Conservation (phyloP, 2,888 invertebrate species). For the Hirtodrosophila histrioides region DNA sequence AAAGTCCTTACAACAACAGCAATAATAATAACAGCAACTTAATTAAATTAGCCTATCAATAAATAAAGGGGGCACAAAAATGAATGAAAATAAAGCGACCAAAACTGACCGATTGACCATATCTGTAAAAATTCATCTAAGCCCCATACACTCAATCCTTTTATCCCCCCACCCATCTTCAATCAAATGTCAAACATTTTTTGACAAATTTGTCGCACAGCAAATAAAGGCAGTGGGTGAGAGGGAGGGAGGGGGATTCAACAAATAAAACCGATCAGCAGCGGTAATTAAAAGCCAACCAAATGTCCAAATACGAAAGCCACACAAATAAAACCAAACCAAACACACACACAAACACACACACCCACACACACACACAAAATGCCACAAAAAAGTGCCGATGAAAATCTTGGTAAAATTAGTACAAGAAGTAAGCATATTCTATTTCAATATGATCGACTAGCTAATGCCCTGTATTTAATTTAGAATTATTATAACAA, state of each 20-base stretch:
- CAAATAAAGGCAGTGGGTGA: conserved; percentile 39
- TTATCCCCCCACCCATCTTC: not conserved
- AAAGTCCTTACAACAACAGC: conserved; percentile 35
- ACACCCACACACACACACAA: conserved; percentile 1
- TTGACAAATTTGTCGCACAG: conserved; percentile 55
- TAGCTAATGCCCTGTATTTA: conserved; percentile 19
- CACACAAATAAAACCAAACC: conserved; percentile 56
- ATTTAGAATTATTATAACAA: too few species aligned
- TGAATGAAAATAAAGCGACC: too few species aligned
- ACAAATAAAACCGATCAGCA: conserved; percentile 73
- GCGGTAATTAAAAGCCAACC: conserved; percentile 79
- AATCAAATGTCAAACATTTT: conserved; percentile 50
- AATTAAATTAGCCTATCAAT: conserved; percentile 70
- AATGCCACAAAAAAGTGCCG: conserved; percentile 14
- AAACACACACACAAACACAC: conserved; percentile 11
- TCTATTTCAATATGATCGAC: not conserved
- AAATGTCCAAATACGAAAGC: conserved; percentile 73
- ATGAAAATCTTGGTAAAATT: conserved; percentile 39
- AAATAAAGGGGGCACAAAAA: conserved; percentile 9
- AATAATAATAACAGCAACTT: conserved; percentile 42
- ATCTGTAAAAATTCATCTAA: conserved; percentile 58
- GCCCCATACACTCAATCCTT: not conserved
- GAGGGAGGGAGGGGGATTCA: not conserved
- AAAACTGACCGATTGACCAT: conserved; percentile 59
- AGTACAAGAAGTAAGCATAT: conserved; percentile 7